These are phyloP conservation scores for Hippocampus barbouri DNA, from an alignment of 2,113 vertebrate genomes.

Conservation along the genomic window DNA sequence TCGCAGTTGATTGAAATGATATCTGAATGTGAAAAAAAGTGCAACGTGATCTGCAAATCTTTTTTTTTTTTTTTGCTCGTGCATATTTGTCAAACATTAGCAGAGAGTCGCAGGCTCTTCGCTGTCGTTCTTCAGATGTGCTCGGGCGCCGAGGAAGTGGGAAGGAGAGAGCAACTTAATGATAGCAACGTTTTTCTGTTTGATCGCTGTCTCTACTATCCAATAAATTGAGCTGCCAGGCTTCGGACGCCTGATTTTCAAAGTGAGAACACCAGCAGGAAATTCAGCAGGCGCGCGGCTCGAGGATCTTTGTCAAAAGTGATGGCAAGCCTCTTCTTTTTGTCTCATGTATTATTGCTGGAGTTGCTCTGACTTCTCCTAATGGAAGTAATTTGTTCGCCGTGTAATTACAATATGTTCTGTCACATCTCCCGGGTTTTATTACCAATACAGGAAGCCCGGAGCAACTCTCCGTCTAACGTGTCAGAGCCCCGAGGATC, in stretches of 20 bases:
- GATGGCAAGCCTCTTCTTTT: slow-evolving; percentile 4
- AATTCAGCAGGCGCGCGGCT: slow-evolving; percentile 16
- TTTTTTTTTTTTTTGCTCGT: neutral
- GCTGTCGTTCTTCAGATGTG: slow-evolving; percentile 21
- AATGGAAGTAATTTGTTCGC: slow-evolving; percentile 5
- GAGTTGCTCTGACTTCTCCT: neutral
- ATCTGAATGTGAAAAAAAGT: neutral
- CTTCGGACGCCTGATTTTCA: slow-evolving; percentile 24
- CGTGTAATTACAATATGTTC: slow-evolving; percentile 15
- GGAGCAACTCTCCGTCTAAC: neutral
- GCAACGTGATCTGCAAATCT: neutral
- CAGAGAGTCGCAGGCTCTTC: slow-evolving; percentile 31
- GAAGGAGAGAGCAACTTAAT: slow-evolving; percentile 5
- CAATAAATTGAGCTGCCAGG: slow-evolving; percentile 31
- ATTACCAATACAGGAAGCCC: neutral
- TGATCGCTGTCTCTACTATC: slow-evolving; percentile 29
- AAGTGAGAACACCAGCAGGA: neutral
- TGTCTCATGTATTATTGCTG: slow-evolving; percentile 6
- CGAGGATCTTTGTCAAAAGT: neutral
- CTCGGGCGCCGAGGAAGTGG: slow-evolving; percentile 27
- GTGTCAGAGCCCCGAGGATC: too few species aligned
- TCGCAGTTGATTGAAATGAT: neutral
- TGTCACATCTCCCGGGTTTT: neutral
- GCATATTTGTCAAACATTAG: slow-evolving; percentile 12
- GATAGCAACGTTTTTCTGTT: slow-evolving; percentile 18